phyloP scores from a whole-genome alignment of 2,797 vertebrate species.

The Chrosomus eos region DNA sequence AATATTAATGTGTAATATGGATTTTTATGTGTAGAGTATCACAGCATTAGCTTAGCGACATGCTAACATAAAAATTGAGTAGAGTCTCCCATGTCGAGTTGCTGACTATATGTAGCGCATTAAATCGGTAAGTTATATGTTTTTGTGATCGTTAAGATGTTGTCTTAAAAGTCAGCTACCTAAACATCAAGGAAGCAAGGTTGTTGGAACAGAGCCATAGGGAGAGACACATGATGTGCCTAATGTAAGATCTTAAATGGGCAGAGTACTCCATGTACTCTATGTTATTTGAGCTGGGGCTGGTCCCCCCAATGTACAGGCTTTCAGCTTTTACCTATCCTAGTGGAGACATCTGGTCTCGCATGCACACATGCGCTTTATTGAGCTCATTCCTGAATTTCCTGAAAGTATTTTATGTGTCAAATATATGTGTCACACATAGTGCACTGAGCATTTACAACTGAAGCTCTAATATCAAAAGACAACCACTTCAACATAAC shows the following conservation, averaged over 20 bases:
- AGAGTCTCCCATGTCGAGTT: neutral
- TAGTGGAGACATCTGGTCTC: neutral
- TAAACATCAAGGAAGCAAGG: neutral
- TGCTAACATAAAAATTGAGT: neutral
- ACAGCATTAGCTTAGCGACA: neutral
- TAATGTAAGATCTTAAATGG: neutral
- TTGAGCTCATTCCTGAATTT: slow-evolving; percentile 7
- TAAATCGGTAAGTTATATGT: neutral
- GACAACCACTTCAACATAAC: slow-evolving; percentile 24
- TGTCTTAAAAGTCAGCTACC: neutral
- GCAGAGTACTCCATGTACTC: neutral
- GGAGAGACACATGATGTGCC: neutral
- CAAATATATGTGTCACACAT: neutral
- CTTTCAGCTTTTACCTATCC: neutral
- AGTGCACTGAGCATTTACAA: slow-evolving; percentile 3
- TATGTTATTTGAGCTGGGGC: neutral
- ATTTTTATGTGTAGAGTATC: neutral
- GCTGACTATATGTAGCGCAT: neutral
- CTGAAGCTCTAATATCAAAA: slow-evolving; percentile 7
- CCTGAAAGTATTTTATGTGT: neutral
- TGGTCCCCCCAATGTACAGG: neutral
- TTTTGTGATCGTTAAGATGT: neutral
- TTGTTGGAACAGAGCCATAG: neutral
- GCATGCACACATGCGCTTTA: neutral
- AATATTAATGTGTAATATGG: neutral